Conservation (phyloP, 2,888 invertebrate species). For the Agrochola lychnidis region DNA sequence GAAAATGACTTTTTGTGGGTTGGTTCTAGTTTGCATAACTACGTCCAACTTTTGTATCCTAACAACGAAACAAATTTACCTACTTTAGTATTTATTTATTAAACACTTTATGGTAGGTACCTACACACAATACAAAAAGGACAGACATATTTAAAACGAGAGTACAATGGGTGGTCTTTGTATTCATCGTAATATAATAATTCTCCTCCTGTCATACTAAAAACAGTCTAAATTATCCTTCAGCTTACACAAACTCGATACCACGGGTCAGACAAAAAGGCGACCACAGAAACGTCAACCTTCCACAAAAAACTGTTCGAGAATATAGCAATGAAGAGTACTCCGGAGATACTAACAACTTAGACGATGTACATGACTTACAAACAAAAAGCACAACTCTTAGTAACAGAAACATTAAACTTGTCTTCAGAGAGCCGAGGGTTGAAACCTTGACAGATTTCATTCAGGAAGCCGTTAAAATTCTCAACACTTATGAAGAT, state of each 20-base stretch:
- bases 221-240: not conserved
- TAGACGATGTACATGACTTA: not conserved
- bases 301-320: not conserved
- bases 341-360: not conserved
- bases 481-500: conserved; percentile 71
- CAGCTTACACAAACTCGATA: conserved; percentile 3
- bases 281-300: not conserved
- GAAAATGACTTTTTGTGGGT: too few species aligned
- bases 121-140: not conserved
- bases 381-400: not conserved
- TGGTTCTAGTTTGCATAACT: too few species aligned
- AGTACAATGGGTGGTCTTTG: not conserved
- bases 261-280: not conserved
- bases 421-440: not conserved
- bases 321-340: not conserved
- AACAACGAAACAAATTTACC: not conserved
- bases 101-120: not conserved
- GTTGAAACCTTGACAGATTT: conserved; percentile 73
- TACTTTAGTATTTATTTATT: not conserved
- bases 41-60: not conserved
- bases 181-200: not conserved
- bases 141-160: too few species aligned
- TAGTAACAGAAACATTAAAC: not conserved
- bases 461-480: conserved; percentile 63
- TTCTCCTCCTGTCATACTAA: not conserved